A percentile compares a stretch with the other conserved stretches of the same genome.
These are phyloP conservation scores for Acrobasis repandana DNA, from an alignment of 2,888 invertebrate genomes.

Conservation along the genomic window DNA sequence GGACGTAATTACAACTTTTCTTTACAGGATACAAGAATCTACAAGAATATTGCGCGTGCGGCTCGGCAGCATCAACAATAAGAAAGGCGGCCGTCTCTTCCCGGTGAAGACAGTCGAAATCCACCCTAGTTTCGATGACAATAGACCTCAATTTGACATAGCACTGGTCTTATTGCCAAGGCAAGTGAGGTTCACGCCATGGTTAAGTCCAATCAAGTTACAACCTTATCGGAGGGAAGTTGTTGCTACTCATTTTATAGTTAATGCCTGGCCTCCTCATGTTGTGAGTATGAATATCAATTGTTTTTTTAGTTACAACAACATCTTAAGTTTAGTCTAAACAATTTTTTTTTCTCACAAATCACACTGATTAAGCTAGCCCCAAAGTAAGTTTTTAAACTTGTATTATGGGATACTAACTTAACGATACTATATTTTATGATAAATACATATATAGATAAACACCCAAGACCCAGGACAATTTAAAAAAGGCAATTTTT, in stretches of 20 bases:
- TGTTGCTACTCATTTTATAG: constrained; percentile 58
- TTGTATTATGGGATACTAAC: too few species aligned
- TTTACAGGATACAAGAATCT: constrained; percentile 53
- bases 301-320: too few species aligned
- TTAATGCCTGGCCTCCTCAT: constrained; percentile 56
- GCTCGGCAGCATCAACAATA: constrained; percentile 66
- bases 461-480: too few species aligned
- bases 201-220: constrained; percentile 50
- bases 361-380: too few species aligned
- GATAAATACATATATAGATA: too few species aligned
- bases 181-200: constrained; percentile 44
- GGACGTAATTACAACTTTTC: too few species aligned
- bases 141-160: constrained; percentile 57
- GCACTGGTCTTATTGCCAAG: constrained; percentile 56
- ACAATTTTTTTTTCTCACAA: too few species aligned
- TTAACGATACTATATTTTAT: too few species aligned
- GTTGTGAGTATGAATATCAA: constrained; percentile 36
- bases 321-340: too few species aligned
- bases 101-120: constrained; percentile 59
- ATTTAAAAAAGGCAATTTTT: too few species aligned
- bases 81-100: constrained; percentile 53
- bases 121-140: constrained; percentile 64
- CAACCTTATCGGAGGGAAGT: constrained; percentile 40
- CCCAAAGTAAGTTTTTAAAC: too few species aligned
- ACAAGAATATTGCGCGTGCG: constrained; percentile 53